A percentile compares a stretch with the other conserved stretches of the same genome.
These are phyloP conservation scores for Coracias cyanogaster DNA, from an alignment of 2,797 vertebrate species.

Conservation along the genomic window DNA sequence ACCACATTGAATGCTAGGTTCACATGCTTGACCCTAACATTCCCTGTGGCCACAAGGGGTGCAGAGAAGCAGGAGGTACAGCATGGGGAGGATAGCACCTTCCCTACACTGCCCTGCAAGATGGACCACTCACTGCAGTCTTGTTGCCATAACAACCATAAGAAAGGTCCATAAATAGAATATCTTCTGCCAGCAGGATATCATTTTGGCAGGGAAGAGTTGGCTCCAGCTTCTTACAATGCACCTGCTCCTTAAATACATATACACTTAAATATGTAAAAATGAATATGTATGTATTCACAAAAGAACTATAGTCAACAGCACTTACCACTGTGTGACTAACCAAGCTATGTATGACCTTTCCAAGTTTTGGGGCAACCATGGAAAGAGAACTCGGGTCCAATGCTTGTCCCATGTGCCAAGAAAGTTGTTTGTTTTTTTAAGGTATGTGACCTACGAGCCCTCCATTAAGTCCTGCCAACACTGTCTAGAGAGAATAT, in stretches of 20 bases:
- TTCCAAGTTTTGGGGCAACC: neutral
- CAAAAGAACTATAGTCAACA: neutral
- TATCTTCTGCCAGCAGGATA: neutral
- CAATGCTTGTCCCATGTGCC: neutral
- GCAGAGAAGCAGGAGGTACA: neutral
- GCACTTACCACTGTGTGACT: neutral
- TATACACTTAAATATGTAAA: neutral
- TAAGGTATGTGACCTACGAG: neutral
- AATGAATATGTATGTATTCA: neutral
- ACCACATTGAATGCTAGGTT: neutral
- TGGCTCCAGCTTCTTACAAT: neutral
- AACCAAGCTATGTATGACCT: too few species aligned
- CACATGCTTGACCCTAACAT: rapidly evolving
- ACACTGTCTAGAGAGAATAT: neutral
- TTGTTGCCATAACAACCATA: slow-evolving; percentile 54
- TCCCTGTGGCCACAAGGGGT: neutral
- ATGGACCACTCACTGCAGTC: neutral
- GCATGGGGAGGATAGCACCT: rapidly evolving
- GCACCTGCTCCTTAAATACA: neutral
- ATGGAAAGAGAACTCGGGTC: neutral
- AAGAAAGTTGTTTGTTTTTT: neutral
- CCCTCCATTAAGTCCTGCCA: neutral
- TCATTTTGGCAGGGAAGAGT: neutral
- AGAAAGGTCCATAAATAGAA: slow-evolving; percentile 47
- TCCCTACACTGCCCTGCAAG: neutral